Percentiles rank a stretch among this genome's conserved stretches.
phyloP scores from a whole-genome alignment of 2,113 vertebrate species.

The Nicator chloris region DNA sequence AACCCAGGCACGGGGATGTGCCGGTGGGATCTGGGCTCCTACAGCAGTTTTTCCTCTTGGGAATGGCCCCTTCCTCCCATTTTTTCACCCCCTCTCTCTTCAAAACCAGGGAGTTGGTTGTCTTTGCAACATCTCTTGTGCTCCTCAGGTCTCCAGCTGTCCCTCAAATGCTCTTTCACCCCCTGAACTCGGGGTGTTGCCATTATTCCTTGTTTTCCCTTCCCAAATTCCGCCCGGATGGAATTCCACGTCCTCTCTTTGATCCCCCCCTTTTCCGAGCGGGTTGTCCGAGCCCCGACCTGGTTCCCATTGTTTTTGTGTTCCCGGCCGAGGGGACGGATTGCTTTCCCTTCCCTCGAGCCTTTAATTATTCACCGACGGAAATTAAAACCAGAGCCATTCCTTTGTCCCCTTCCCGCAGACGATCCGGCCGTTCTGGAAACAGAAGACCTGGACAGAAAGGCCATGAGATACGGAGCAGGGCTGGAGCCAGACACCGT shows the following conservation, averaged over 20 bases:
- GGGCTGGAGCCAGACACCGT: slow-evolving; percentile 85
- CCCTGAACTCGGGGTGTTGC: neutral
- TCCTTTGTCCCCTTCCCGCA: slow-evolving; percentile 45
- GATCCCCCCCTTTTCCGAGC: neutral
- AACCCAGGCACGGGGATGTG: fast-evolving
- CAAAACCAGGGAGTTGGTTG: fast-evolving
- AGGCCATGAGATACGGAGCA: slow-evolving; percentile 73
- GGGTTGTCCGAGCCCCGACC: neutral
- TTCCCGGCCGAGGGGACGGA: fast-evolving
- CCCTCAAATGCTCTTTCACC: neutral
- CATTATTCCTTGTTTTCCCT: neutral
- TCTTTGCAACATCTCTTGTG: too few species aligned
- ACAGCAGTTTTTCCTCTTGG: neutral
- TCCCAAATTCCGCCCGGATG: neutral
- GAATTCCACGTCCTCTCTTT: neutral
- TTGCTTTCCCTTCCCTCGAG: neutral
- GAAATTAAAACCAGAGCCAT: neutral
- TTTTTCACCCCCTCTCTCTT: neutral
- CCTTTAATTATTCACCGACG: neutral
- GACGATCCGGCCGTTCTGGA: slow-evolving; percentile 93
- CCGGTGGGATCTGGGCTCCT: fast-evolving
- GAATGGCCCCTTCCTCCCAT: neutral
- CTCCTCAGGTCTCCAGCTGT: neutral
- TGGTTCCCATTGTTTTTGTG: neutral
- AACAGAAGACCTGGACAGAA: slow-evolving; percentile 85